Evolutionary conservation across 2,888 invertebrate genomes (phyloP).

Genomic region (Agrochola circellaris): DNA sequence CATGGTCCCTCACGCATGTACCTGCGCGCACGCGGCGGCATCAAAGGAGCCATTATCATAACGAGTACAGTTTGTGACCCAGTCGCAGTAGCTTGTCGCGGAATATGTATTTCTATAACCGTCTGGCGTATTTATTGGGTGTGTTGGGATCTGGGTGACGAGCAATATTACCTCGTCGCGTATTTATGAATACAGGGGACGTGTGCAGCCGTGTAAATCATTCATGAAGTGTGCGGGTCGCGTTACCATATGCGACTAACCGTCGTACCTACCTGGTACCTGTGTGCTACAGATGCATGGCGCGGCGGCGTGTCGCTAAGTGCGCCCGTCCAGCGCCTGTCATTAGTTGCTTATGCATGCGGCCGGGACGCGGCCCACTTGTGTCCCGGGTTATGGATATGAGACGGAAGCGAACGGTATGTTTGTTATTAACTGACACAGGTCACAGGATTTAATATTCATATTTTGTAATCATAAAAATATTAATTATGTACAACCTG

Average conservation of each 20-base stretch:
- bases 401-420: neutral
- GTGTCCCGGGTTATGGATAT: conserved; percentile 13
- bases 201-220: conserved; percentile 58
- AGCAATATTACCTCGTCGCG: conserved; percentile 42
- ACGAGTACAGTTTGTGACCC: conserved; percentile 29
- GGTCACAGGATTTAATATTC: neutral
- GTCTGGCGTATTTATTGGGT: conserved; percentile 24
- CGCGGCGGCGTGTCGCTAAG: neutral
- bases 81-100: conserved; percentile 9
- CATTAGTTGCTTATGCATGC: conserved; percentile 48
- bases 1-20: conserved; percentile 1
- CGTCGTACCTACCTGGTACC: neutral
- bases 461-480: neutral
- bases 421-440: conserved; percentile 16
- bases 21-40: neutral
- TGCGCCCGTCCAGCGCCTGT: conserved; percentile 2
- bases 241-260: conserved; percentile 2
- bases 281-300: neutral
- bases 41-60: conserved; percentile 38
- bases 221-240: conserved; percentile 58
- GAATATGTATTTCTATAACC: conserved; percentile 20
- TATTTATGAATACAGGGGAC: conserved; percentile 57
- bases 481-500: neutral
- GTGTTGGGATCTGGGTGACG: conserved; percentile 16
- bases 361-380: conserved; percentile 11